Evolutionary conservation across 1,140 invertebrate species (phyloP), one percentile per base, ranked within the genome.

Genomic region (Nilaparvata lugens): DNA sequence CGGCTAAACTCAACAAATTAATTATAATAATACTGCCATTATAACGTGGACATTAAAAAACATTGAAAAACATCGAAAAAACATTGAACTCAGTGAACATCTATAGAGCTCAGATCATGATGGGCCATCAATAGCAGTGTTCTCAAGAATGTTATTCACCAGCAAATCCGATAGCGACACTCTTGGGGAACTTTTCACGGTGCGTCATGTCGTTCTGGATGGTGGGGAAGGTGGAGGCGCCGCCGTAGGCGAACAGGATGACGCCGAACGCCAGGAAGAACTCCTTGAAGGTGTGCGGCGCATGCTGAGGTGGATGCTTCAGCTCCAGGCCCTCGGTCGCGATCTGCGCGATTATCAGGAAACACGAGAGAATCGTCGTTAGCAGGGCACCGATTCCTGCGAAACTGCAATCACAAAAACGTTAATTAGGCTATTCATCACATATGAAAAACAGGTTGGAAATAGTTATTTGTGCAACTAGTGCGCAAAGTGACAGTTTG

Each of bases 161-260:
- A 40, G 68, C 51, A 67, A 83, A 82, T 25, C 75, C 79, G 48
- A 79, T 73, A 4, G 74, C 66, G 11, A 81, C 68, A 56, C 77
- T 78, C 28, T 72, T 75, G 4, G 75, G 71, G 68, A 84, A 85
- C 64, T 81, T 71, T 1, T 69, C 69, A 63, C 77, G 79, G 55
- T 84, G 74, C 18, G 73, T 70, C 83, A 85, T 85, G 63, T 86
- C 84, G 65, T 86, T 85, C 67, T 86, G 84, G 35, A 87, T 83
- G 0, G 83, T 85, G 9, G 85, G 85, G 72, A 86, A 86, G 0
- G 83, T 79, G 6, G 82, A 80, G 0, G 82, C 82, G 14, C 84
- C 84, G 0, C 83, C 84, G 69, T 83, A 86, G 1, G 82, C 76
- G 65, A 86, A 87, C 66, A 85, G 70, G 53, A 87, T 79, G 6